Evolutionary conservation across 2,113 vertebrate genomes (phyloP), one percentile per base, ranked within the genome.

Genomic region (Henicopernis longicauda): DNA sequence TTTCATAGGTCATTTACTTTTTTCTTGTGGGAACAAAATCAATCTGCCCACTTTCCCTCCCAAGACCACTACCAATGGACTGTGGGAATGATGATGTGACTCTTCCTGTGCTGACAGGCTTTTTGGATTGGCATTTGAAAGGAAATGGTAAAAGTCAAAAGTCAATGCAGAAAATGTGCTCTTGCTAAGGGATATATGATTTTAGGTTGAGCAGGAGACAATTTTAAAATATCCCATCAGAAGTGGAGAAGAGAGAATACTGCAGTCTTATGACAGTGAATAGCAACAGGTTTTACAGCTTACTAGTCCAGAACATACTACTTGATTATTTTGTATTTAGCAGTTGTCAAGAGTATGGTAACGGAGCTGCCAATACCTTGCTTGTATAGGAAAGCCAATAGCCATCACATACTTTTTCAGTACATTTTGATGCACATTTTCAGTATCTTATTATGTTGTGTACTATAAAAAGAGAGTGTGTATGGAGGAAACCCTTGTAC

Each of bases 1-100:
- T 98, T 98, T 97, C 97, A 97, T 96, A 96, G 98, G 97, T 98
- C 98, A 98, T 89, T 96, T 95, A 95, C 83, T 92, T 91, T 97
- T 97, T 98, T 96, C 89, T 95, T 67, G 66, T 52, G 89, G 65
- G 82, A 98, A 95, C 93, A 96, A 90, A 63, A 72, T 93, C 61
- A 79, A 13, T 89, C 95, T 95, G 83, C 96, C 95, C 90, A 92
- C 92, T 84, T 86, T 92, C 67, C 86, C 90, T 97, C 95, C 94
- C 29, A 26, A 85, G 66, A 95, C 49, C 27, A 25, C 34, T 61
- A 11, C 88, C 95, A 98, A 95, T 97, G 83, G 95, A 69, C 73
- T 89, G 36, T 58, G 80, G 97, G 97, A 98, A 95, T 96, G 87
- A 91, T 91, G 79, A 91, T 96, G 77, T 14, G 96, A 71, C 45